A percentile compares a stretch with the other conserved stretches of the same genome.
Evolutionary conservation across 2,888 invertebrate genomes (phyloP).

Genomic region (Coelogynopora nodosa): DNA sequence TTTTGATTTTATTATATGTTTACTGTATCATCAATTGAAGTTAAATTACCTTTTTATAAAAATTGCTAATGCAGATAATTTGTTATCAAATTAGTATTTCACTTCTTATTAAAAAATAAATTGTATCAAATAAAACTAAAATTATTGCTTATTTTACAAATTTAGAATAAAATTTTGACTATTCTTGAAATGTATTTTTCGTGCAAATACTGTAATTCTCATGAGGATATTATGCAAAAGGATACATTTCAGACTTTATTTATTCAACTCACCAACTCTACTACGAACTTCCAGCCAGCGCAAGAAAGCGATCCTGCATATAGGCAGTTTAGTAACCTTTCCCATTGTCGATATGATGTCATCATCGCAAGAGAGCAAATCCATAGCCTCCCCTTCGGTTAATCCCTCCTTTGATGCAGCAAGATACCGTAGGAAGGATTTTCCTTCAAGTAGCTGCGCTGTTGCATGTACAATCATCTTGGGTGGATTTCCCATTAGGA

Average conservation of each 20-base stretch:
- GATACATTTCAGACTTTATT: not conserved
- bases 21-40: no score
- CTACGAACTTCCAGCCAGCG: not conserved
- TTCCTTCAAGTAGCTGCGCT: not conserved
- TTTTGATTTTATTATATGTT: no score
- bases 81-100: no score
- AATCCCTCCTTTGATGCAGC: not conserved
- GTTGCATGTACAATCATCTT: not conserved
- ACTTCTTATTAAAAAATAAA: no score
- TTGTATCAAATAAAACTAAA: no score
- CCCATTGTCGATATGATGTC: not conserved
- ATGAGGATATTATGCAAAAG: no score
- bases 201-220: no score
- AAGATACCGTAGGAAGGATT: not conserved
- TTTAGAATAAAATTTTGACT: no score
- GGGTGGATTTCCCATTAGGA: not conserved
- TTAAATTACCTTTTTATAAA: no score
- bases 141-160: no score
- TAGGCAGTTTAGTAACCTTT: not conserved
- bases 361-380: conserved; percentile 8
- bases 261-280: not conserved
- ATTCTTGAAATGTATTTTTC: no score
- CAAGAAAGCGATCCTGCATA: not conserved
- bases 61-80: no score
- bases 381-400: not conserved